phyloP scores from a whole-genome alignment of 2,888 invertebrate species.

The Rhagonycha fulva region DNA sequence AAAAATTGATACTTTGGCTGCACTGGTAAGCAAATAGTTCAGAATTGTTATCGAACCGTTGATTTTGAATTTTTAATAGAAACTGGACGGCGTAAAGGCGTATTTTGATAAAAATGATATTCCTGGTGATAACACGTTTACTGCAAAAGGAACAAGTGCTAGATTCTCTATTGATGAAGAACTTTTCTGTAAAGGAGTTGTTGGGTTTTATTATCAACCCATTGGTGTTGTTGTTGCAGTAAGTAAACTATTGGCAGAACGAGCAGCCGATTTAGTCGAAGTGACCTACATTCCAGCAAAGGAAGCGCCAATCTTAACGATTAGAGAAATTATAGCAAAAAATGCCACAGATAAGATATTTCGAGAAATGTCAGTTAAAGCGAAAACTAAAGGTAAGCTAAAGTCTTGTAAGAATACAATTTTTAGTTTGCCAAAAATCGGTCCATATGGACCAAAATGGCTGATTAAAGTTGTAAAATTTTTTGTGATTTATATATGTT shows the following conservation, averaged over 20 bases:
- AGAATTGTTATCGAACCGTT: not conserved
- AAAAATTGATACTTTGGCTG: conserved; percentile 62
- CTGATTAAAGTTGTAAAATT: too few species aligned
- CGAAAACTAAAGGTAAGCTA: conserved; percentile 41
- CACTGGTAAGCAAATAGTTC: conserved; percentile 59
- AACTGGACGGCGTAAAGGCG: conserved; percentile 65
- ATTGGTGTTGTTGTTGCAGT: conserved; percentile 72
- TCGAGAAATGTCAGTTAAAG: conserved; percentile 44
- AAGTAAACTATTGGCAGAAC: conserved; percentile 60
- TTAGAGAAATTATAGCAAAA: conserved; percentile 57
- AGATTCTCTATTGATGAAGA: conserved; percentile 46
- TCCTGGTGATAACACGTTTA: conserved; percentile 67
- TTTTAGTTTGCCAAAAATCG: too few species aligned
- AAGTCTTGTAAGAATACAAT: too few species aligned
- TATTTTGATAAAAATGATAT: conserved; percentile 69
- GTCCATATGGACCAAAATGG: too few species aligned
- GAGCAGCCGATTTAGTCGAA: conserved; percentile 61
- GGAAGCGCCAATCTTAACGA: conserved; percentile 50
- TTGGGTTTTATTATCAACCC: conserved; percentile 70
- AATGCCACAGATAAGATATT: conserved; percentile 54
- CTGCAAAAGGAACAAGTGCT: conserved; percentile 41
- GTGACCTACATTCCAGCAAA: conserved; percentile 59
- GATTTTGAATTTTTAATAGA: conserved; percentile 58
- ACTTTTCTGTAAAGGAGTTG: conserved; percentile 56
- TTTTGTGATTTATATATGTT: too few species aligned